These are phyloP conservation scores for Tyria jacobaeae DNA, from an alignment of 2,888 invertebrate species.

Conservation along the genomic window DNA sequence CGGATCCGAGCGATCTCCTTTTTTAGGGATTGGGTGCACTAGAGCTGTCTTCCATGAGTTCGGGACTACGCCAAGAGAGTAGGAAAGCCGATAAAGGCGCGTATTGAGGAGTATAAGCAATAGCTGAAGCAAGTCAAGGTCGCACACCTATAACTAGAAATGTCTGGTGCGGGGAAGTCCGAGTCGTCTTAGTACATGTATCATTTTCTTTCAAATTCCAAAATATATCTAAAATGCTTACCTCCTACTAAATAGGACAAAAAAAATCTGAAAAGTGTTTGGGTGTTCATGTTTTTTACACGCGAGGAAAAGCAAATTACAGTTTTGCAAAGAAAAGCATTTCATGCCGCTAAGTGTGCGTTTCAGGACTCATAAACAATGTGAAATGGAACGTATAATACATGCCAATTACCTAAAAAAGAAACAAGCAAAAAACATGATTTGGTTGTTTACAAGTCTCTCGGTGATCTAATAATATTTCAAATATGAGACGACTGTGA, in stretches of 20 bases:
- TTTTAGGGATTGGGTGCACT: too few species aligned
- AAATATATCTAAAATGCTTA: too few species aligned
- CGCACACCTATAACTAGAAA: too few species aligned
- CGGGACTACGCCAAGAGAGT: too few species aligned
- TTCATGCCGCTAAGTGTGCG: conserved; percentile 9
- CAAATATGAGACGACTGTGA: neutral
- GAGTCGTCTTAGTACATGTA: too few species aligned
- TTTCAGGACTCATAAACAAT: conserved; percentile 9
- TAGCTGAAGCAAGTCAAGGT: too few species aligned
- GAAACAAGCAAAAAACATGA: neutral
- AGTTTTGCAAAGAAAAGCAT: neutral
- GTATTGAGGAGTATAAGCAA: too few species aligned
- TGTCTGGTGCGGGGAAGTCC: too few species aligned
- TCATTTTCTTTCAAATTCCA: too few species aligned
- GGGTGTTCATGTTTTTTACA: neutral
- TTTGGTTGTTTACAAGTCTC: conserved; percentile 9
- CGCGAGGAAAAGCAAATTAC: neutral
- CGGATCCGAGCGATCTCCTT: too few species aligned
- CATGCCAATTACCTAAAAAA: neutral
- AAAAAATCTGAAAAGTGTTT: neutral
- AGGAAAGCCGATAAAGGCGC: too few species aligned
- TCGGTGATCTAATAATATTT: neutral
- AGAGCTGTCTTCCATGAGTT: too few species aligned
- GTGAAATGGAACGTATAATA: conserved; percentile 1
- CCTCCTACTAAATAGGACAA: neutral